Evolutionary conservation across 2,113 vertebrate species (phyloP), one percentile per base, ranked within the genome.

Genomic region (Chamaea fasciata): DNA sequence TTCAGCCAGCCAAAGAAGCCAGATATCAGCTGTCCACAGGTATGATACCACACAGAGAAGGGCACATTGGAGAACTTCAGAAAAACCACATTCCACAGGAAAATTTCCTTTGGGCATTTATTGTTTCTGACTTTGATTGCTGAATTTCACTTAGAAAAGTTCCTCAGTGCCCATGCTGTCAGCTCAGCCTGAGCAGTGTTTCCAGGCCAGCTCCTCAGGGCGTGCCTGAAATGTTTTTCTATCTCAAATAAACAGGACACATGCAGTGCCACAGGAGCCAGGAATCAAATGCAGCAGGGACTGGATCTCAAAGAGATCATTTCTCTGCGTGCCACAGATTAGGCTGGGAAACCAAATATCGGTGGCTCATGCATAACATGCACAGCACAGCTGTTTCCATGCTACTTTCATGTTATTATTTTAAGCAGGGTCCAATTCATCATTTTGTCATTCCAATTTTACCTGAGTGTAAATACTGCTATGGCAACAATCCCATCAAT

Each of bases 171-270:
- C 39, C 5, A 1, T 78, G 27, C 35, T 78, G 17, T 64, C 73
- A 81, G 65, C 73, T 82, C 67, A 88, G 64, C 28, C 42, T 1
- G 0, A 74, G 35, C 50, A 65, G n/a, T 0, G 0, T 20, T 70
- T 77, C 83, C 16, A 7, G 62, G 39, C 37, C 13, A 23, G 52
- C 37, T 82, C 44, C 28, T 28, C n/a, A 52, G 83, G 80, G 69
- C 2, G 62, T 60, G 69, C 56, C 89, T 87, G 49, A 73, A 70
- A 64, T 41, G 47, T 13, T 80, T 33, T 80, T 47, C 55, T 71
- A 53, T 82, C 92, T 92, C 62, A 57, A 60, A 89, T 68, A 84
- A 92, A 60, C 77, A 92, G 69, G 83, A 65, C 55, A 37, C 62
- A 63, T 1, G 6, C 10, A 7, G 73, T 35, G 57, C 24, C 42